These are phyloP conservation scores for Saccostrea echinata DNA, from an alignment of 1,140 invertebrate genomes.

Conservation along the genomic window DNA sequence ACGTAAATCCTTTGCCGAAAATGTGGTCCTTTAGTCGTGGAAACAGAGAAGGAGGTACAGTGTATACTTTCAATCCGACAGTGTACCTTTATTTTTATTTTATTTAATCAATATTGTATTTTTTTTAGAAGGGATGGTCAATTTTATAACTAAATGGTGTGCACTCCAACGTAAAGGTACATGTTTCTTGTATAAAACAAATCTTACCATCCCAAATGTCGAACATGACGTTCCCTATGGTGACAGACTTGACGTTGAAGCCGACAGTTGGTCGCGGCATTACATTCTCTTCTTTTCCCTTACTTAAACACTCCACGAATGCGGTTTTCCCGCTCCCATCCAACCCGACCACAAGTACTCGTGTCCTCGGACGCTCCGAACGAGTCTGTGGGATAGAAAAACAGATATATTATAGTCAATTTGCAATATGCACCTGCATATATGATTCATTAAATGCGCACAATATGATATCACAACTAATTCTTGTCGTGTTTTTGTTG, in stretches of 20 bases:
- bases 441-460: slow-evolving; percentile 1
- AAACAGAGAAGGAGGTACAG: no score
- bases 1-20: no score
- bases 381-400: slow-evolving; percentile 21
- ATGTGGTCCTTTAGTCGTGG: no score
- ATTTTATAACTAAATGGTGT: no score
- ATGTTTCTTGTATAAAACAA: neutral
- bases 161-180: no score
- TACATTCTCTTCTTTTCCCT: slow-evolving; percentile 27
- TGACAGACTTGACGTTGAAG: slow-evolving; percentile 47
- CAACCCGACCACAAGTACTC: slow-evolving; percentile 46
- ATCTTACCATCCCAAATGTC: slow-evolving; percentile 48
- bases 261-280: slow-evolving; percentile 43
- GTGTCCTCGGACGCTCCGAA: slow-evolving; percentile 21
- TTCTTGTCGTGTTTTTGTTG: neutral
- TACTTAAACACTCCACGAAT: slow-evolving; percentile 47
- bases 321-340: slow-evolving; percentile 47
- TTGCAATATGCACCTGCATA: neutral
- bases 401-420: neutral
- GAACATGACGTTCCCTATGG: slow-evolving; percentile 19
- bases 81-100: neutral
- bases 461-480: neutral
- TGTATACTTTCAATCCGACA: no score
- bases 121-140: no score
- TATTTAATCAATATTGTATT: neutral